Percentiles rank a stretch among this genome's conserved stretches.
These are phyloP conservation scores for Meghimatium bilineatum DNA, from an alignment of 2,888 invertebrate species.

Conservation along the genomic window DNA sequence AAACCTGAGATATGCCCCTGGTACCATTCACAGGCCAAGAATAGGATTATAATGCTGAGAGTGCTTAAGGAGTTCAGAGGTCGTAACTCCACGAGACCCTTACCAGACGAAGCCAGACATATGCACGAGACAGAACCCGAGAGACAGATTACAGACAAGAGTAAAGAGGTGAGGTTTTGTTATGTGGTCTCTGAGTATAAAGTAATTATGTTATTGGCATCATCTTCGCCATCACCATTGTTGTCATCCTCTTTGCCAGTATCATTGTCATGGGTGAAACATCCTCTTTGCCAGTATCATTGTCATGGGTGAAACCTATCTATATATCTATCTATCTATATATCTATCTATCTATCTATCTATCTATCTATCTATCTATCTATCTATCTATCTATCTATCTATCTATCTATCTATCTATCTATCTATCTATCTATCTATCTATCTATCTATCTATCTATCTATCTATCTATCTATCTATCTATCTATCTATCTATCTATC, in stretches of 20 bases:
- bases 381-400: slow-evolving; percentile 19
- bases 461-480: slow-evolving; percentile 8
- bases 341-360: slow-evolving; percentile 18
- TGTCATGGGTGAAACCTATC: too few relatives aligned
- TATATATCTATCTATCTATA: too few relatives aligned
- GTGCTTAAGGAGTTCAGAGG: slow-evolving; percentile 74
- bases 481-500: neutral
- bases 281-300: too few relatives aligned
- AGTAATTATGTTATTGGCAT: too few relatives aligned
- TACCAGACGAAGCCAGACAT: slow-evolving; percentile 65
- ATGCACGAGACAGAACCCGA: slow-evolving; percentile 48
- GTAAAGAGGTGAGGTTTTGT: slow-evolving; percentile 51
- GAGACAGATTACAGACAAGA: slow-evolving; percentile 43
- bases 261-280: too few relatives aligned
- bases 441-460: neutral
- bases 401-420: neutral
- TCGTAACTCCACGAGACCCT: slow-evolving; percentile 66
- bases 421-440: neutral
- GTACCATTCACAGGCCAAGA: slow-evolving; percentile 73
- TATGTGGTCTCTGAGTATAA: too few relatives aligned
- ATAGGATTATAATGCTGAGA: slow-evolving; percentile 75
- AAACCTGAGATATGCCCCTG: too few relatives aligned
- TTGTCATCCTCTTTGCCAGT: too few relatives aligned
- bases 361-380: neutral
- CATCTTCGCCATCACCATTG: too few relatives aligned